A percentile compares a stretch with the other conserved stretches of the same genome.
These are phyloP conservation scores for Atherinomorus stipes DNA, from an alignment of 2,113 vertebrate species.

Conservation along the genomic window DNA sequence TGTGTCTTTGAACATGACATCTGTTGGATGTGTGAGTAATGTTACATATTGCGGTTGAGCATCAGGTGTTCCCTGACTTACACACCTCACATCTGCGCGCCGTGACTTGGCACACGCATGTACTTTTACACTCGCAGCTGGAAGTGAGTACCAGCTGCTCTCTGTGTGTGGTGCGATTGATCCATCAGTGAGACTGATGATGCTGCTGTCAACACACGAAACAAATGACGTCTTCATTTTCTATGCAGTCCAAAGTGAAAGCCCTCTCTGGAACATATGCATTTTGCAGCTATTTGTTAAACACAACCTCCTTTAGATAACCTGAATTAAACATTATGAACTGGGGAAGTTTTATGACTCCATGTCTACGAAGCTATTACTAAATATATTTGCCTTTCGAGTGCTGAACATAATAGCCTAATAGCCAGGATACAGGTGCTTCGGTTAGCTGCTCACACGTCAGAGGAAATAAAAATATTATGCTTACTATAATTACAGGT, in stretches of 20 bases:
- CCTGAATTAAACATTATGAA: slow-evolving; percentile 15
- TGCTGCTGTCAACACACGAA: slow-evolving; percentile 37
- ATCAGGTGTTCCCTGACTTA: slow-evolving; percentile 62
- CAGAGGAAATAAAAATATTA: slow-evolving; percentile 71
- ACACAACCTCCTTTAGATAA: background rate
- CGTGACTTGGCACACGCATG: slow-evolving; percentile 6
- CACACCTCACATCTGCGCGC: slow-evolving; percentile 59
- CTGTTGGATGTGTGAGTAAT: slow-evolving; percentile 73
- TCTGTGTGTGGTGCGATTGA: slow-evolving; percentile 30
- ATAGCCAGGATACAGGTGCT: slow-evolving; percentile 78
- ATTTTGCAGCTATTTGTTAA: slow-evolving; percentile 12
- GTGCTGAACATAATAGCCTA: slow-evolving; percentile 23
- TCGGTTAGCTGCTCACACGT: slow-evolving; percentile 27
- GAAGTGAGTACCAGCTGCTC: slow-evolving; percentile 32
- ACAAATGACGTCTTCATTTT: slow-evolving; percentile 32
- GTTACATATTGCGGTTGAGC: slow-evolving; percentile 41
- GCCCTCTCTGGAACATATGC: background rate
- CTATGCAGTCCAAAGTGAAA: slow-evolving; percentile 5
- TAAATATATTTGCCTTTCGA: slow-evolving; percentile 46
- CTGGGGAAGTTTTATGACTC: slow-evolving; percentile 9
- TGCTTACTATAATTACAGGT: slow-evolving; percentile 66
- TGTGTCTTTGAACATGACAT: slow-evolving; percentile 76
- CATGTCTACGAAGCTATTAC: background rate
- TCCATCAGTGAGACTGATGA: slow-evolving; percentile 44
- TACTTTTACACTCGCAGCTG: slow-evolving; percentile 18